phyloP scores from a whole-genome alignment of 2,888 invertebrate genomes.

The Eudemis profundana region DNA sequence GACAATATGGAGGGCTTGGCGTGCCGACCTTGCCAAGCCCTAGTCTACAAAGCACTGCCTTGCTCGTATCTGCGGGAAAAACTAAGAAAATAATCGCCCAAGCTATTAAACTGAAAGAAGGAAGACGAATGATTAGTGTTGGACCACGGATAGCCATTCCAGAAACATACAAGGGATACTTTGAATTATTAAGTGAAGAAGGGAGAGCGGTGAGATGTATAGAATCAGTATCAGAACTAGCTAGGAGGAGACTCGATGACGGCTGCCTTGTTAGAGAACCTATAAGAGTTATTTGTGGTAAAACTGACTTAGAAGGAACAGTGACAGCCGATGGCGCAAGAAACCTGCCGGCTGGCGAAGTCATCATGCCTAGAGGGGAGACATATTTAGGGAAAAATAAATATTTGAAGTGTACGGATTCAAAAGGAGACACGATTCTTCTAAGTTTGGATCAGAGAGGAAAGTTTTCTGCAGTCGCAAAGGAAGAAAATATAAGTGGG shows the following conservation, averaged over 20 bases:
- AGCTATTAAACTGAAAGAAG: slow-evolving; percentile 96
- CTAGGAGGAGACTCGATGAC: slow-evolving; percentile 89
- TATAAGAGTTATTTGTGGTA: slow-evolving; percentile 88
- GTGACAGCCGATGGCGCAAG: slow-evolving; percentile 89
- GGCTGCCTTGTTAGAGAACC: slow-evolving; percentile 92
- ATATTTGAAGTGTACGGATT: slow-evolving; percentile 94
- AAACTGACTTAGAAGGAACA: slow-evolving; percentile 86
- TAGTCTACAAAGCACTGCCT: slow-evolving; percentile 93
- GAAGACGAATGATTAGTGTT: slow-evolving; percentile 91
- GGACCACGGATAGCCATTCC: slow-evolving; percentile 95
- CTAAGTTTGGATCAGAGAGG: slow-evolving; percentile 95
- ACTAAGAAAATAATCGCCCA: slow-evolving; percentile 94
- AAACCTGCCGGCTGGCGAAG: slow-evolving; percentile 93
- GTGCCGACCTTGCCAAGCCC: slow-evolving; percentile 95
- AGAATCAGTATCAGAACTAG: slow-evolving; percentile 93
- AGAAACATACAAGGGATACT: slow-evolving; percentile 95
- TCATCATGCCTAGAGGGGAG: slow-evolving; percentile 92
- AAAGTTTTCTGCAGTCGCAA: slow-evolving; percentile 96
- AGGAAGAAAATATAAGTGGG: slow-evolving; percentile 97
- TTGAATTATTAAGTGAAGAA: slow-evolving; percentile 97
- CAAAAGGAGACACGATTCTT: slow-evolving; percentile 92
- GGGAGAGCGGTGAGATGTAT: slow-evolving; percentile 96
- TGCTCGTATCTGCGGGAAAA: slow-evolving; percentile 93
- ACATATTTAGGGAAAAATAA: slow-evolving; percentile 89
- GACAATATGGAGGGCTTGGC: slow-evolving; percentile 96